Evolutionary conservation across 2,797 vertebrate genomes (phyloP), one percentile per base, ranked within the genome.

Genomic region (Acanthiza pusilla): DNA sequence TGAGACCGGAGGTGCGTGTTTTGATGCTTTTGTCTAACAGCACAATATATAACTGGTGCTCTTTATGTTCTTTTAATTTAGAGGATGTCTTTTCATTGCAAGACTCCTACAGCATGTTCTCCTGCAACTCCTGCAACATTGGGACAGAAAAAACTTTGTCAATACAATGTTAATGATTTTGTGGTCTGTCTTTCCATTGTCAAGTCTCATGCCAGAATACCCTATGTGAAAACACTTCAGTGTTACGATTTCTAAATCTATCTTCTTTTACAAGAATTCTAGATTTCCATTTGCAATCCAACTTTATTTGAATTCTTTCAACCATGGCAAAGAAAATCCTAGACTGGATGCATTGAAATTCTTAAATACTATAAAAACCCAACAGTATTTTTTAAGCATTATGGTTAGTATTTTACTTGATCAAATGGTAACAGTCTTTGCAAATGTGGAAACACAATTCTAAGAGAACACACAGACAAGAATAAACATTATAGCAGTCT

Each of bases 221-320:
- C 0, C 1, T 29, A 6, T 48, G n/a, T 23, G 45, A 23, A 81
- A 89, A 25, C 1, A 25, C 2, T 7, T 42, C 13, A 66, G 8
- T 45, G 18, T 47, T 43, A 60, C 13, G 17, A 76, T 75, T 79
- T 88, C 25, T 13, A 57, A 62, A 55, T 74, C 17, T 71, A 22
- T 78, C 8, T 27, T 58, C 65, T 90, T 89, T 62, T 45, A 3
- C 22, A 80, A 67, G 13, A 48, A 55, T 70, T 70, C 36, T 73
- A 48, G 81, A 55, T 5, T 40, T 32, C 5, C 23, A 12, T 86
- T 93, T 67, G 11, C 68, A 43, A 34, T 40, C 20, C 65, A 66
- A 5, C 3, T 72, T 72, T 43, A 58, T 54, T 70, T 45, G 10
- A 32, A 66, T 85, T 80, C 21, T 89, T 91, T 54, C 34, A 55